Percentiles rank a stretch among this genome's conserved stretches.
These are phyloP conservation scores for Synergus itoensis DNA, from an alignment of 2,888 invertebrate genomes.

Conservation along the genomic window DNA sequence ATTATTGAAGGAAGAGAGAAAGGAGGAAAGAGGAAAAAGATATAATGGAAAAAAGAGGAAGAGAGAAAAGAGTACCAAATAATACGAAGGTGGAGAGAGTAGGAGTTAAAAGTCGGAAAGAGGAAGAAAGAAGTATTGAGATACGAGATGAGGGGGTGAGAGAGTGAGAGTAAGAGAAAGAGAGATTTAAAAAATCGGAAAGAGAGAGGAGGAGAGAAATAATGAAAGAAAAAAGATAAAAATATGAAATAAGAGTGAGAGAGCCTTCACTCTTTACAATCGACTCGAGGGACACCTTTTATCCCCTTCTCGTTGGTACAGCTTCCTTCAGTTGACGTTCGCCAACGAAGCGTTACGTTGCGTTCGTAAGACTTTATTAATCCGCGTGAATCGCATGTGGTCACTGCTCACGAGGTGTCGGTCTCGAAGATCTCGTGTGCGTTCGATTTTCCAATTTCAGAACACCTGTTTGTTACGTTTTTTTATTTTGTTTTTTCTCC, in stretches of 20 bases:
- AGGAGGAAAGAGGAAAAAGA: conserved; percentile 9
- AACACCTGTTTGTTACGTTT: neutral
- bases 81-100: conserved; percentile 29
- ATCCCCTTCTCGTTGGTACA: conserved; percentile 51
- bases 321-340: conserved; percentile 73
- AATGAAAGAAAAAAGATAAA: conserved; percentile 45
- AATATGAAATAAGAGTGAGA: conserved; percentile 46
- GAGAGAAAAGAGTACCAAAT: neutral
- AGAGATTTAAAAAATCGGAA: conserved; percentile 35
- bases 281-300: conserved; percentile 54
- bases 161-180: conserved; percentile 41
- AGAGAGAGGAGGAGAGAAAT: conserved; percentile 14
- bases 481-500: neutral
- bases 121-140: conserved; percentile 36
- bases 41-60: conserved; percentile 2
- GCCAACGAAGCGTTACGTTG: conserved; percentile 66
- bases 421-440: conserved; percentile 8
- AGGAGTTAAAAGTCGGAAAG: conserved; percentile 30
- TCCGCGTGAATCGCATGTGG: conserved; percentile 25
- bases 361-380: conserved; percentile 23
- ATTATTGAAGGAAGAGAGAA: conserved; percentile 26
- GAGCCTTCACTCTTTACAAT: conserved; percentile 54
- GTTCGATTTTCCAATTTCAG: neutral
- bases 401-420: conserved; percentile 16
- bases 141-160: conserved; percentile 20